These are phyloP conservation scores for Caenorhabditis zanzibari DNA, from an alignment of 2,888 invertebrate genomes.

Conservation along the genomic window DNA sequence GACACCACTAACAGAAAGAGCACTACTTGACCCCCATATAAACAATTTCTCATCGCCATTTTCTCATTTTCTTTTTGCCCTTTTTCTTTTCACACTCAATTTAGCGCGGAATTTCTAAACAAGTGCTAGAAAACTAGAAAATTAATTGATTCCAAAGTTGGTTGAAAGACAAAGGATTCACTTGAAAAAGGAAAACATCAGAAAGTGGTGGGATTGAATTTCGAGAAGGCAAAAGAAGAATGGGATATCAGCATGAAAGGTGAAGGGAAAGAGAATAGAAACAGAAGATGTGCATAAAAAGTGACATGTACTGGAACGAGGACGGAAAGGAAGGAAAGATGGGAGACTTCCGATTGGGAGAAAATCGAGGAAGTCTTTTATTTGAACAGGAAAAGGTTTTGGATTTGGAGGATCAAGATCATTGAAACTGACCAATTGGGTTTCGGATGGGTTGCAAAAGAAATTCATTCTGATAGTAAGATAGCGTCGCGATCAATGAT, in stretches of 20 bases:
- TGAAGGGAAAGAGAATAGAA: background rate
- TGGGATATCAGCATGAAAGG: slow-evolving; percentile 1
- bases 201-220: slow-evolving; percentile 54
- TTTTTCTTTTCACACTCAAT: slow-evolving; percentile 3
- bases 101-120: background rate
- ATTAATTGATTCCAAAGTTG: slow-evolving; percentile 1
- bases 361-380: background rate
- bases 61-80: slow-evolving; percentile 2
- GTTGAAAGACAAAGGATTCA: background rate
- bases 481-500: no score
- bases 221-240: slow-evolving; percentile 13
- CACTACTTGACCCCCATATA: slow-evolving; percentile 17
- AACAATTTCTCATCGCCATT: slow-evolving; percentile 24
- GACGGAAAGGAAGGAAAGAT: slow-evolving; percentile 3
- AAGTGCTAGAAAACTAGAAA: background rate
- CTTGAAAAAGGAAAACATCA: slow-evolving; percentile 5
- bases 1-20: slow-evolving; percentile 15
- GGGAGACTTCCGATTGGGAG: slow-evolving; percentile 24
- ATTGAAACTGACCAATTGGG: background rate
- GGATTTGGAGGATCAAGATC: background rate
- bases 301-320: slow-evolving; percentile 38
- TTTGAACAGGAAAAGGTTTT: background rate
- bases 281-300: slow-evolving; percentile 45
- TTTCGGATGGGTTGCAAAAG: background rate
- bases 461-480: no score